These are phyloP conservation scores for Macaria notata DNA, from an alignment of 2,888 invertebrate genomes.

Conservation along the genomic window DNA sequence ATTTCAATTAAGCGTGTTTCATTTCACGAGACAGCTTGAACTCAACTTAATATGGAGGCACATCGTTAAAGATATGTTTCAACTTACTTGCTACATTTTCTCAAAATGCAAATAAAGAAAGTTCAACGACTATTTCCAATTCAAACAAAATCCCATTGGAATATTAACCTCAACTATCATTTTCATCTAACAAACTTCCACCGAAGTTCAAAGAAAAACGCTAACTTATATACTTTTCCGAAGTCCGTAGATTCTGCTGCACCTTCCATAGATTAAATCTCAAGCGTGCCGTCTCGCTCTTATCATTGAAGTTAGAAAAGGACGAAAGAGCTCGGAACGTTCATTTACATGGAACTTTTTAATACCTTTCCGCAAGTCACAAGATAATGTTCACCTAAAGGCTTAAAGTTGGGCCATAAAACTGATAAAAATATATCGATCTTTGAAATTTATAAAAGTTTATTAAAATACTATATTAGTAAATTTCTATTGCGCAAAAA, in stretches of 20 bases:
- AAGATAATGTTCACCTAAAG: slow-evolving; percentile 49
- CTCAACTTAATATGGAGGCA: too few species aligned
- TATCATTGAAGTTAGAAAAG: slow-evolving; percentile 31
- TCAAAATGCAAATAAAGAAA: too few species aligned
- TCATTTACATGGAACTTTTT: slow-evolving; percentile 53
- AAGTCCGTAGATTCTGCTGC: slow-evolving; percentile 20
- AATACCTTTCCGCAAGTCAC: slow-evolving; percentile 44
- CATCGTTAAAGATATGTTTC: too few species aligned
- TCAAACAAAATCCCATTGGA: background rate
- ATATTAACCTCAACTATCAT: slow-evolving; percentile 1
- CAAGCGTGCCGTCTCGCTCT: slow-evolving; percentile 20
- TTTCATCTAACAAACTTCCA: slow-evolving; percentile 5
- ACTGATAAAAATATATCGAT: background rate
- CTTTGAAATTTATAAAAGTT: too few species aligned
- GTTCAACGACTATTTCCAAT: too few species aligned
- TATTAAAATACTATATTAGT: too few species aligned
- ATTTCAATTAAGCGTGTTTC: too few species aligned
- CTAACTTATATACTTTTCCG: slow-evolving; percentile 7
- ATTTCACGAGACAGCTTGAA: too few species aligned
- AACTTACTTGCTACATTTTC: too few species aligned
- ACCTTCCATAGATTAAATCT: slow-evolving; percentile 24
- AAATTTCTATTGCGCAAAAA: too few species aligned
- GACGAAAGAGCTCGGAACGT: slow-evolving; percentile 36
- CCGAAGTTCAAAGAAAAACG: slow-evolving; percentile 14
- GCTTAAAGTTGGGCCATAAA: slow-evolving; percentile 35